Evolutionary conservation across 2,888 invertebrate genomes (phyloP).

Genomic region (Mesoligia furuncula): DNA sequence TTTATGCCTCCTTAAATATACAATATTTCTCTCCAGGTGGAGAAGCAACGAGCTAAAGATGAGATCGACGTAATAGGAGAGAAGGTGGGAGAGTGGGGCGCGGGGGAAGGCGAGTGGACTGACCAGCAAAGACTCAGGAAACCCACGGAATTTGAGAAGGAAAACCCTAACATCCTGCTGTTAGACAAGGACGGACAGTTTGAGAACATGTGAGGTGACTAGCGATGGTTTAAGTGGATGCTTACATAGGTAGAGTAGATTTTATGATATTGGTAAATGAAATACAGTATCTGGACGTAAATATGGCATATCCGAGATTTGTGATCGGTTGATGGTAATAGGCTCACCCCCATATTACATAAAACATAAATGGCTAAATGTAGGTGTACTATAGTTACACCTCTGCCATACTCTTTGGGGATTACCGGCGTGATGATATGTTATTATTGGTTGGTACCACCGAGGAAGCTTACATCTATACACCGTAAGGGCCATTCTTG

Average conservation of each 20-base stretch:
- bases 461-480: too few relatives aligned
- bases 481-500: too few relatives aligned
- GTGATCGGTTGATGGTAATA: background rate
- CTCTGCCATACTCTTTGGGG: background rate
- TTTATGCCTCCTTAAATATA: background rate
- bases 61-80: slow-evolving; percentile 94
- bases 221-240: slow-evolving; percentile 34
- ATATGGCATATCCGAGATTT: background rate
- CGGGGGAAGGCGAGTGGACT: slow-evolving; percentile 93
- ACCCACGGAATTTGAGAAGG: slow-evolving; percentile 94
- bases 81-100: slow-evolving; percentile 93
- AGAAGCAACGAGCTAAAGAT: slow-evolving; percentile 92
- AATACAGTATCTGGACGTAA: background rate
- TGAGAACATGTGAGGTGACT: slow-evolving; percentile 92
- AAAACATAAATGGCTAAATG: background rate
- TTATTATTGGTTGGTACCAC: background rate
- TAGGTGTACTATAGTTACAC: background rate
- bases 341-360: background rate
- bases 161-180: slow-evolving; percentile 94
- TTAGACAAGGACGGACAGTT: slow-evolving; percentile 94
- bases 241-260: slow-evolving; percentile 40
- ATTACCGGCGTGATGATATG: background rate
- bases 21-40: slow-evolving; percentile 87
- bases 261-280: slow-evolving; percentile 5
- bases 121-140: slow-evolving; percentile 92